phyloP scores from a whole-genome alignment of 1,140 invertebrate species.

The Drosophila novamexicana region DNA sequence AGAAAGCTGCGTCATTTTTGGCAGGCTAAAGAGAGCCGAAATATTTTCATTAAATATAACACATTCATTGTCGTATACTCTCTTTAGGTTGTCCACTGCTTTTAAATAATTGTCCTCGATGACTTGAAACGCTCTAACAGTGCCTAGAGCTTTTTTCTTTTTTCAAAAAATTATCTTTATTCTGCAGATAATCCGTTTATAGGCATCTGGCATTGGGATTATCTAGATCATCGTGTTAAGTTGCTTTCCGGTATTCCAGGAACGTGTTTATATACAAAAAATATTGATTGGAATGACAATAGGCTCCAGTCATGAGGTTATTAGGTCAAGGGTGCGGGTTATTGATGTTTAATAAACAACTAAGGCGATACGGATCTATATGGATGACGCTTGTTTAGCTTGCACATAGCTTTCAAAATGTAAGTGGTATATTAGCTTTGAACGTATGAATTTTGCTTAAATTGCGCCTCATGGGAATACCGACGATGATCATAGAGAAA shows the following conservation, averaged over 20 bases:
- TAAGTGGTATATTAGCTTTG: constrained; percentile 72
- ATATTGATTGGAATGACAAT: constrained; percentile 56
- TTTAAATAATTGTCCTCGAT: no score
- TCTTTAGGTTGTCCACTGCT: no score
- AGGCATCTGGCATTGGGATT: constrained; percentile 5
- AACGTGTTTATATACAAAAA: constrained; percentile 45
- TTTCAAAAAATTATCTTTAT: constrained; percentile 39
- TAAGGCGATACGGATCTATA: constrained; percentile 41
- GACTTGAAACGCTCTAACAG: no score
- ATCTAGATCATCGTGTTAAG: constrained; percentile 62
- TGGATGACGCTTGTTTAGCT: constrained; percentile 30
- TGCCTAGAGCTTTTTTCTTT: constrained; percentile 1
- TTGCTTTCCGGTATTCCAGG: constrained; percentile 77
- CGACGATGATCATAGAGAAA: constrained; percentile 57
- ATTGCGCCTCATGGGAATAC: constrained; percentile 43
- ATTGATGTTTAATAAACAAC: constrained; percentile 49
- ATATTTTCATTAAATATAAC: no score
- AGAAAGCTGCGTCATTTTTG: no score
- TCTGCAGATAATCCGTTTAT: constrained; percentile 27
- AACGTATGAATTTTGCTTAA: constrained; percentile 40
- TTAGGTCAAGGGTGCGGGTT: constrained; percentile 50
- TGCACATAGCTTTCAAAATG: constrained; percentile 33
- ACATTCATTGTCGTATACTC: no score
- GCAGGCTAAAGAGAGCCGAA: no score
- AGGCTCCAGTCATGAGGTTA: constrained; percentile 50